Evolutionary conservation across 2,113 vertebrate genomes (phyloP).

Genomic region (Mirounga angustirostris): DNA sequence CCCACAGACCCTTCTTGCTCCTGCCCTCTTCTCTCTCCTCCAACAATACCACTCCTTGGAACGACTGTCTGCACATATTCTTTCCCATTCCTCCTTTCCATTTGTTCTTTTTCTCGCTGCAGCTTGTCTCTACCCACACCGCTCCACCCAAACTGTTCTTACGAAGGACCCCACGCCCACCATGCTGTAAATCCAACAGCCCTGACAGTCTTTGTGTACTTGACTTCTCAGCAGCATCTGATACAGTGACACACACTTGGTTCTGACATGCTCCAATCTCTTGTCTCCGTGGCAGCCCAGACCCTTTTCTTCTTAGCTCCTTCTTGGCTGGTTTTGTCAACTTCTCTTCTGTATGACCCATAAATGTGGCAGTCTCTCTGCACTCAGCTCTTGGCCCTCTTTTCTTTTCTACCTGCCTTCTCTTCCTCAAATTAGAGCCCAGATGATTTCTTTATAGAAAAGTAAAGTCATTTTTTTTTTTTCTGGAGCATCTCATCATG

Average conservation of each 20-base stretch:
- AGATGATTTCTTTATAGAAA: conserved; percentile 35
- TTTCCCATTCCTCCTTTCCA: not conserved
- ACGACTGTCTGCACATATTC: not conserved
- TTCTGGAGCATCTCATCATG: not conserved
- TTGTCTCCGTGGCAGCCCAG: not conserved
- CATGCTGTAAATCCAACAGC: not conserved
- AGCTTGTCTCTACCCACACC: not conserved
- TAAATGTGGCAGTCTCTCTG: not conserved
- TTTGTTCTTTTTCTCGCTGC: not conserved
- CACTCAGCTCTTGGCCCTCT: not conserved
- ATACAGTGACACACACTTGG: not conserved
- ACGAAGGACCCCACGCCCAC: not conserved
- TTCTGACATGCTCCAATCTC: not conserved
- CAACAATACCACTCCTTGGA: not conserved
- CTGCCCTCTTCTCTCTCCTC: not conserved
- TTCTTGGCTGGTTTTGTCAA: not conserved
- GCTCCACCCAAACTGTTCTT: not conserved
- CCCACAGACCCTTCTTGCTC: not conserved
- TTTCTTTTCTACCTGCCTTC: not conserved
- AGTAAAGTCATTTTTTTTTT: not conserved
- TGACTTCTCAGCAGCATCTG: not conserved
- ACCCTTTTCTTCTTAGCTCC: not conserved
- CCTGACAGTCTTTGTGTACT: not conserved
- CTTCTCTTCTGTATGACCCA: not conserved
- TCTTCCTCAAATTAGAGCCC: not conserved